phyloP scores from a whole-genome alignment of 1,140 invertebrate species.

The Leptonema lineaticorne region DNA sequence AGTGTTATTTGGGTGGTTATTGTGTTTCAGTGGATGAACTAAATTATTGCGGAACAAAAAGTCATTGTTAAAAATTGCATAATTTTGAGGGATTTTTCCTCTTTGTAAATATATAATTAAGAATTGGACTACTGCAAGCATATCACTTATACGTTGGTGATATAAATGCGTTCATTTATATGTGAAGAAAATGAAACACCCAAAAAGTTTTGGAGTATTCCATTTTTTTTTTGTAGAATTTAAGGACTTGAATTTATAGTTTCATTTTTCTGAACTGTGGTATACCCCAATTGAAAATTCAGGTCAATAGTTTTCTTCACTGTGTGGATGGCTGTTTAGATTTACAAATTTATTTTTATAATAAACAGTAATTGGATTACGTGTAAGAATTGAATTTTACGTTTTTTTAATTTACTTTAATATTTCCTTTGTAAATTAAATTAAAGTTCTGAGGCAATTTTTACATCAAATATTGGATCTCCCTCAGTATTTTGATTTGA shows the following conservation, averaged over 20 bases:
- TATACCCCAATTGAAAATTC: constrained; percentile 28
- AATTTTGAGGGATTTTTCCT: constrained; percentile 37
- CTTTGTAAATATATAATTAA: constrained; percentile 38
- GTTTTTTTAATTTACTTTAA: constrained; percentile 18
- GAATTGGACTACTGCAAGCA: constrained; percentile 25
- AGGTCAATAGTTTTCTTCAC: constrained; percentile 29
- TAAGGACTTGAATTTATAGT: constrained; percentile 29
- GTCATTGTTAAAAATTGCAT: constrained; percentile 39
- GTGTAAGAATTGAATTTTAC: constrained; percentile 35
- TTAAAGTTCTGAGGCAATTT: constrained; percentile 17
- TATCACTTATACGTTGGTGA: constrained; percentile 27
- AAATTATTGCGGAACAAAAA: constrained; percentile 28
- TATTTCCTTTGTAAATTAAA: too few species aligned
- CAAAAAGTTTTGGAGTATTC: constrained; percentile 16
- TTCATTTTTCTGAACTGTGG: constrained; percentile 30
- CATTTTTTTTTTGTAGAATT: constrained; percentile 32
- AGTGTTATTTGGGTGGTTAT: constrained; percentile 33
- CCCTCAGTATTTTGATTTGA: constrained; percentile 18
- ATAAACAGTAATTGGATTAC: constrained; percentile 29
- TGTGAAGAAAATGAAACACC: constrained; percentile 27
- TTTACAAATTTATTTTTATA: constrained; percentile 43
- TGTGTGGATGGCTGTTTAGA: constrained; percentile 37
- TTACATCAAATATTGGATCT: constrained; percentile 34
- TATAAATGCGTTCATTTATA: constrained; percentile 31
- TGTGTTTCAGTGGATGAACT: constrained; percentile 30